Percentiles rank a stretch among this genome's conserved stretches.
These are phyloP conservation scores for Poecilia wingei DNA, from an alignment of 2,797 vertebrate species.

Conservation along the genomic window DNA sequence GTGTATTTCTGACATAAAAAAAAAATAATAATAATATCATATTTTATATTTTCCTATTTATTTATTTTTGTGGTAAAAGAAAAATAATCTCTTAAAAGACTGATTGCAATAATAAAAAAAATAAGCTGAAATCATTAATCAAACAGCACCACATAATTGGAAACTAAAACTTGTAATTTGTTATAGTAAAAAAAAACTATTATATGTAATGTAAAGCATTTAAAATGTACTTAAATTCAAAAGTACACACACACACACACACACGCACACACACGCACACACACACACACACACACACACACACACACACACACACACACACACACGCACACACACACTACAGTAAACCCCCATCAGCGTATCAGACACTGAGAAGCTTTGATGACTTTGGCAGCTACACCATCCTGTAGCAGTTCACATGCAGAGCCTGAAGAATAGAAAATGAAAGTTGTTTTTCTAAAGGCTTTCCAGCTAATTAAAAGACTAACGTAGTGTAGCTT, in stretches of 20 bases:
- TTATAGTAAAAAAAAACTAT: not conserved
- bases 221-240: slow-evolving; percentile 3
- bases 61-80: not conserved
- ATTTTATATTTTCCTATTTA: not conserved
- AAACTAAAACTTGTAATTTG: not conserved
- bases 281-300: not conserved
- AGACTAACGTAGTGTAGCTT: slow-evolving; percentile 58
- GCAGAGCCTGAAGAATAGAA: slow-evolving; percentile 47
- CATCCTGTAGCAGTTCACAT: slow-evolving; percentile 30
- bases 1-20: not conserved
- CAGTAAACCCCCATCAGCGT: slow-evolving; percentile 21
- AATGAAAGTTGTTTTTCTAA: slow-evolving; percentile 62
- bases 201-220: not conserved
- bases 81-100: not conserved
- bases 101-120: not conserved
- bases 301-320: not conserved
- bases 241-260: not conserved
- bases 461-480: slow-evolving; percentile 77
- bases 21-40: not conserved
- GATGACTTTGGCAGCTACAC: slow-evolving; percentile 49
- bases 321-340: not conserved
- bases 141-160: not conserved
- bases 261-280: not conserved
- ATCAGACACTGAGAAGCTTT: slow-evolving; percentile 39
- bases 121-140: not conserved